These are phyloP conservation scores for Dinoponera quadriceps DNA, from an alignment of 1,140 invertebrate genomes.

Conservation along the genomic window DNA sequence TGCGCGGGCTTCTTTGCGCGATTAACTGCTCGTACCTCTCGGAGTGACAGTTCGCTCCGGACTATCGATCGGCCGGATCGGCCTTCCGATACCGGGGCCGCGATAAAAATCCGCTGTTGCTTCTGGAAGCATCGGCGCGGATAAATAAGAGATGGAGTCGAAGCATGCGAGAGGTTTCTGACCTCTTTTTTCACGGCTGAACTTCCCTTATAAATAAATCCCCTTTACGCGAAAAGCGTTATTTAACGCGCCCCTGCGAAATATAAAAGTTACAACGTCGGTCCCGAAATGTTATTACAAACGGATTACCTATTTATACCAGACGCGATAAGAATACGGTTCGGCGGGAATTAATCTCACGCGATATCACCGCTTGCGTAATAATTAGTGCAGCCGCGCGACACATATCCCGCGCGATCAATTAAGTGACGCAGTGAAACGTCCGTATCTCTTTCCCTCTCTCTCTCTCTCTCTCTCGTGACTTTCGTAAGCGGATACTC, in stretches of 20 bases:
- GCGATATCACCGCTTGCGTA: neutral
- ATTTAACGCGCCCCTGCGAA: neutral
- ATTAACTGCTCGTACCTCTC: conserved; percentile 57
- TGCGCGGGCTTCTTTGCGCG: conserved; percentile 38
- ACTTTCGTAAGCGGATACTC: neutral
- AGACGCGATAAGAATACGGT: neutral
- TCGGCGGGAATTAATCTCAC: conserved; percentile 1
- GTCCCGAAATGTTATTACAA: neutral
- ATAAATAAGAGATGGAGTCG: conserved; percentile 17
- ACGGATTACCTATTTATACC: neutral
- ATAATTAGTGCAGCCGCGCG: neutral
- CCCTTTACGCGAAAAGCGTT: no score
- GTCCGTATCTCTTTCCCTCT: neutral
- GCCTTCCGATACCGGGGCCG: neutral
- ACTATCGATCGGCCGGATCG: conserved; percentile 39
- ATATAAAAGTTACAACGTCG: neutral
- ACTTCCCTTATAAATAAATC: neutral
- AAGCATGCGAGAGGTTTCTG: neutral
- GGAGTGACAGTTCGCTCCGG: conserved; percentile 37
- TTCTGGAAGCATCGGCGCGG: neutral
- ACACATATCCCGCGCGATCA: neutral
- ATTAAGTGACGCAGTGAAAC: neutral
- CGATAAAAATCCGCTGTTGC: conserved; percentile 13
- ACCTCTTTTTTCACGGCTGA: neutral
- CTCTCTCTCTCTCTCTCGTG: no score